phyloP scores from a whole-genome alignment of 2,113 vertebrate species.

The Oryctolagus cuniculus region mOryCun1.1 NC_091447.1:47361501-47362000 shows the following conservation, averaged over 20 bases:
- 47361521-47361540: not conserved
- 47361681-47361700: not conserved
- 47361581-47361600: not conserved
- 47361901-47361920: not conserved
- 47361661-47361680: not conserved
- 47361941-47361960: not conserved
- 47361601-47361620: not conserved
- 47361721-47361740: not conserved
- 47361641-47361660: not conserved
- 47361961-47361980: no score
- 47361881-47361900: not conserved
- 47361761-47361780: not conserved
- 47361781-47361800: not conserved
- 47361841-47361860: not conserved
- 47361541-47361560: not conserved
- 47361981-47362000: no score
- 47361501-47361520: not conserved
- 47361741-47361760: not conserved
- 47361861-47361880: conserved; percentile 44
- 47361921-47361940: not conserved
- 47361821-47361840: not conserved
- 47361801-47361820: not conserved
- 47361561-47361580: not conserved
- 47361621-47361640: conserved; percentile 15
- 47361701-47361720: not conserved